Evolutionary conservation across 2,888 invertebrate species (phyloP).

Genomic region (Stenichneumon culpator): DNA sequence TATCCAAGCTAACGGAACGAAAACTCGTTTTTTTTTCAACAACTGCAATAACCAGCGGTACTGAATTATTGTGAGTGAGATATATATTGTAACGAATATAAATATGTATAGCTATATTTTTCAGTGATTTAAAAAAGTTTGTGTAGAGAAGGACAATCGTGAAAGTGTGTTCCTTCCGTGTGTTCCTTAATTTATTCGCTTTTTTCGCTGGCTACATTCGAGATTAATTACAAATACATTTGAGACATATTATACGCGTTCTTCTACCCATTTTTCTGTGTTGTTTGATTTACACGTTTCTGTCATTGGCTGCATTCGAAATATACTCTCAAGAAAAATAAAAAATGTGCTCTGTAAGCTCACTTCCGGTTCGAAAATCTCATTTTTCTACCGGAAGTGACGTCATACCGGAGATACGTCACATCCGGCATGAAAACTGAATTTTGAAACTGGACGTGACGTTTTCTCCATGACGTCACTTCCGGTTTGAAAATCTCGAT

Average conservation of each 20-base stretch:
- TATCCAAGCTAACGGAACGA: constrained; percentile 21
- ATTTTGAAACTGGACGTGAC: too few species aligned
- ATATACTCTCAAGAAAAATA: background rate
- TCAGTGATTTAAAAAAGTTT: constrained; percentile 25
- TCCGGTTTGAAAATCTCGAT: background rate
- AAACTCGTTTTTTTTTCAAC: constrained; percentile 13
- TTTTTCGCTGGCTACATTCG: background rate
- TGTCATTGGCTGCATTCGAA: background rate
- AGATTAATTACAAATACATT: background rate
- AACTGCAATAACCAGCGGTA: constrained; percentile 38
- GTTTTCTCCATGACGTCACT: background rate
- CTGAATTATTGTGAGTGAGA: constrained; percentile 36
- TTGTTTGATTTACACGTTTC: background rate
- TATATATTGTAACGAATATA: constrained; percentile 19
- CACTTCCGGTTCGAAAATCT: too few species aligned
- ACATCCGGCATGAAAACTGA: too few species aligned
- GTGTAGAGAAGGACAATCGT: constrained; percentile 38
- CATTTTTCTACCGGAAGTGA: too few species aligned
- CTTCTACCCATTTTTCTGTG: background rate
- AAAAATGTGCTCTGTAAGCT: background rate
- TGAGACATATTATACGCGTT: background rate
- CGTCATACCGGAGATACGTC: too few species aligned
- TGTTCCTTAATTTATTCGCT: background rate
- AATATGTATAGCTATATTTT: constrained; percentile 11
- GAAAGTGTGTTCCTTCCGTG: background rate